Evolutionary conservation across 2,888 invertebrate species (phyloP).

Genomic region (Helicoverpa assulta): DNA sequence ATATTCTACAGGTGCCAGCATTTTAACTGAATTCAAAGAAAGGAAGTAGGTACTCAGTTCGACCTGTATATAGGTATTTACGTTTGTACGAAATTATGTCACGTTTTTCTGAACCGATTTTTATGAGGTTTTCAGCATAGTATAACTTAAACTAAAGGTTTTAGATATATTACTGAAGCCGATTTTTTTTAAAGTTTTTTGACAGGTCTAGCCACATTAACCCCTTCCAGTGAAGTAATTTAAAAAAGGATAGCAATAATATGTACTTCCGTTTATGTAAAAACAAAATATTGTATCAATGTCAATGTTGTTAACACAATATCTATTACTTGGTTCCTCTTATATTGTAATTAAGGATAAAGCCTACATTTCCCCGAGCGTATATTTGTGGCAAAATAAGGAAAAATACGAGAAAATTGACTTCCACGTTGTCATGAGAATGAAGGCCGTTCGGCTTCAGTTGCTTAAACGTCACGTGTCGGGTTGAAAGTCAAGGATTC

Average conservation of each 20-base stretch:
- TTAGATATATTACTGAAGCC: no score
- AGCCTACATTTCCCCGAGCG: slow-evolving; percentile 19
- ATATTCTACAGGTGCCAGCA: no score
- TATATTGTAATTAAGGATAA: slow-evolving; percentile 28
- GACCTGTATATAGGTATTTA: no score
- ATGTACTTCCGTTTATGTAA: not conserved
- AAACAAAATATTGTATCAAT: not conserved
- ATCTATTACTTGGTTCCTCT: slow-evolving; percentile 12
- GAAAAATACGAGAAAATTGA: slow-evolving; percentile 37
- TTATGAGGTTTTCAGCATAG: no score
- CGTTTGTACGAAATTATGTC: no score
- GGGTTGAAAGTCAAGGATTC: not conserved
- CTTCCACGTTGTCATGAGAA: slow-evolving; percentile 1
- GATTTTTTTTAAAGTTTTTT: no score
- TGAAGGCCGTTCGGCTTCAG: not conserved
- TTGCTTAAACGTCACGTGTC: not conserved
- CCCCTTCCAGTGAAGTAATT: no score
- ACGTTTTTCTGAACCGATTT: no score
- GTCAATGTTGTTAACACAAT: not conserved
- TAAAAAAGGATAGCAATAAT: not conserved
- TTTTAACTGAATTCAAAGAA: no score
- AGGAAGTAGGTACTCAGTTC: no score
- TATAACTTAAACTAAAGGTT: no score
- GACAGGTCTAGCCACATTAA: no score
- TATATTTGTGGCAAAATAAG: slow-evolving; percentile 21